A percentile compares a stretch with the other conserved stretches of the same genome.
These are phyloP conservation scores for Rhagoletis pomonella DNA, from an alignment of 1,140 invertebrate species.

Conservation along the genomic window DNA sequence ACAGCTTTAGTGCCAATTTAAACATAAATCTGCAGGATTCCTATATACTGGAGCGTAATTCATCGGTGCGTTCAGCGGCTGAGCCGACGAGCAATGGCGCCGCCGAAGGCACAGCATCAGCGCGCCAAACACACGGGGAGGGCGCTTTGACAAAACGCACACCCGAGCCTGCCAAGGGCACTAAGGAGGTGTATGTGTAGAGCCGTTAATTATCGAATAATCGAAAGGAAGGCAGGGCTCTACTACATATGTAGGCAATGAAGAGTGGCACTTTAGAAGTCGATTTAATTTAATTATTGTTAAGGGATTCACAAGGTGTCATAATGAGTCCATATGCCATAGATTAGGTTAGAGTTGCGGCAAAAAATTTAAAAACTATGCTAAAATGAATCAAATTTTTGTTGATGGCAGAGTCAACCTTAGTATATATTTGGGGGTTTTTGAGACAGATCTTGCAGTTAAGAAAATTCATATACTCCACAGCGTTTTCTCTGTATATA, in stretches of 20 bases:
- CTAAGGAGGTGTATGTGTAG: constrained; percentile 72
- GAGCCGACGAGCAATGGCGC: not conserved
- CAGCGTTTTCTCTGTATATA: too few relatives aligned
- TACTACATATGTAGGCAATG: not conserved
- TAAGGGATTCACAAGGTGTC: too few relatives aligned
- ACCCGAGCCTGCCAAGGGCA: constrained; percentile 68
- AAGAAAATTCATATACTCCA: too few relatives aligned
- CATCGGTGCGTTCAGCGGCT: constrained; percentile 65
- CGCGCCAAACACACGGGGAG: not conserved
- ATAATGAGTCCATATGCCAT: too few relatives aligned
- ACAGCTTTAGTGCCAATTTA: constrained; percentile 65
- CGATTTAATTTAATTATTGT: not conserved
- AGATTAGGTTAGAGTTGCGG: too few relatives aligned
- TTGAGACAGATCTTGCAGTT: too few relatives aligned
- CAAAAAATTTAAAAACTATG: too few relatives aligned
- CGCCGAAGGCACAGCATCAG: not conserved
- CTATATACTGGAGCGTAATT: constrained; percentile 59
- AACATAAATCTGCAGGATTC: constrained; percentile 66
- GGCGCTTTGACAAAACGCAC: constrained; percentile 69
- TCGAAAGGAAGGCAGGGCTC: too few relatives aligned
- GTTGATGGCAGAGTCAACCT: too few relatives aligned
- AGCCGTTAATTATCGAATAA: too few relatives aligned
- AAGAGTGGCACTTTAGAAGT: not conserved
- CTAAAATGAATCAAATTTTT: too few relatives aligned
- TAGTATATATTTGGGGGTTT: too few relatives aligned